Conservation (phyloP, 2,797 vertebrate genomes). For the Parambassis ranga region DNA sequence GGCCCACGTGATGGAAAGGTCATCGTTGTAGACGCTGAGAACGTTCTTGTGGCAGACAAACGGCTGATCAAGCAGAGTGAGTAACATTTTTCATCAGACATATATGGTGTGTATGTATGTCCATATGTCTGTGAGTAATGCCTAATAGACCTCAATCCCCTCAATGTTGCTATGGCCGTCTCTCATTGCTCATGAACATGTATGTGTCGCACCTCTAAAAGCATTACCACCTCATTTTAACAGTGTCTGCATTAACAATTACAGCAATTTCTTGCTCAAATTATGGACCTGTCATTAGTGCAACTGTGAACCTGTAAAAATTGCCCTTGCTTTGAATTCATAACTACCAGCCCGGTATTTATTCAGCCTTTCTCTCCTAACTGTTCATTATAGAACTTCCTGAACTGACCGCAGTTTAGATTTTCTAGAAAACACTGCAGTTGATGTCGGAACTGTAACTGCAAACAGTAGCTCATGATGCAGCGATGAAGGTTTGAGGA, state of each 20-base stretch:
- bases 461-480: constrained; percentile 15
- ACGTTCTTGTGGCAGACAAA: constrained; percentile 97
- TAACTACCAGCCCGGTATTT: neutral
- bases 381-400: neutral
- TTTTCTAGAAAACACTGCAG: neutral
- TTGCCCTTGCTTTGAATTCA: neutral
- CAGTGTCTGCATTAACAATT: neutral
- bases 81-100: constrained; percentile 52
- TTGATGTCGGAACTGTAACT: neutral
- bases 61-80: constrained; percentile 97
- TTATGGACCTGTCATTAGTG: neutral
- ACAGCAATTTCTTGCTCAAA: neutral
- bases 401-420: neutral
- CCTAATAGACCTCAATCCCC: neutral
- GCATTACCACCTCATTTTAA: neutral
- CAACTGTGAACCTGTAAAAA: neutral
- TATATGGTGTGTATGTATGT: neutral
- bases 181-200: neutral
- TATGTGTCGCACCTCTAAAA: neutral
- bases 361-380: neutral
- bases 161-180: constrained; percentile 14
- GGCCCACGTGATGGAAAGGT: constrained; percentile 96
- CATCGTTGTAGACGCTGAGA: constrained; percentile 97
- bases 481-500: constrained; percentile 35
- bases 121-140: neutral